These are phyloP conservation scores for Andrena fulva DNA, from an alignment of 2,888 invertebrate species.

Conservation along the genomic window DNA sequence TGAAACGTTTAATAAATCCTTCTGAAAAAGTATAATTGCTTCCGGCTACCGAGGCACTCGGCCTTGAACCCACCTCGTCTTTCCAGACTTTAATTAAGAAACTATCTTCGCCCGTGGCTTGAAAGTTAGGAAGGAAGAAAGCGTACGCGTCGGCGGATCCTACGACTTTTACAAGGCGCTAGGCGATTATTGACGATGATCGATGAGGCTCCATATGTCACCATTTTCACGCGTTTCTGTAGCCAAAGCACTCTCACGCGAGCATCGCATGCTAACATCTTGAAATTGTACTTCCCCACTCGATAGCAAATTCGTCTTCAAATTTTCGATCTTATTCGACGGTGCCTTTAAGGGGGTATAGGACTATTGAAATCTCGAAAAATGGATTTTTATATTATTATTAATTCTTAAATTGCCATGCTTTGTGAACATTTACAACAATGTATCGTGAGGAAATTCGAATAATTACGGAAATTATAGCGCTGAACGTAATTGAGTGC, in stretches of 20 bases:
- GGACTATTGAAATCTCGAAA: too few species aligned
- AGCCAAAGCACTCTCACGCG: slow-evolving; percentile 15
- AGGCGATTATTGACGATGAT: slow-evolving; percentile 79
- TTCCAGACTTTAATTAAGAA: slow-evolving; percentile 77
- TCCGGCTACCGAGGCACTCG: slow-evolving; percentile 60
- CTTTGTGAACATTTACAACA: too few species aligned
- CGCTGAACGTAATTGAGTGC: too few species aligned
- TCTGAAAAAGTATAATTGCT: slow-evolving; percentile 63
- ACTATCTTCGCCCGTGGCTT: slow-evolving; percentile 74
- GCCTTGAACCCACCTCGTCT: slow-evolving; percentile 63
- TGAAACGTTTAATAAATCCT: slow-evolving; percentile 65
- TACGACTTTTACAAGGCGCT: slow-evolving; percentile 68
- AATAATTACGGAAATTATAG: too few species aligned
- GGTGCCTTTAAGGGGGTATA: background rate
- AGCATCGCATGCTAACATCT: background rate
- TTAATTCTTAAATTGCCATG: too few species aligned
- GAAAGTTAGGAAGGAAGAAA: slow-evolving; percentile 47
- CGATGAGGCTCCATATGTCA: slow-evolving; percentile 73
- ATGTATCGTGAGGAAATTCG: too few species aligned
- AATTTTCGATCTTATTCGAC: background rate
- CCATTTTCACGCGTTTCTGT: slow-evolving; percentile 60
- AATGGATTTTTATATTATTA: too few species aligned
- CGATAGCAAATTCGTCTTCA: background rate
- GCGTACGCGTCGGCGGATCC: slow-evolving; percentile 59
- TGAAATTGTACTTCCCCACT: background rate